These are phyloP conservation scores for Dreissena polymorpha DNA, from an alignment of 1,140 invertebrate species.

Conservation along the genomic window DNA sequence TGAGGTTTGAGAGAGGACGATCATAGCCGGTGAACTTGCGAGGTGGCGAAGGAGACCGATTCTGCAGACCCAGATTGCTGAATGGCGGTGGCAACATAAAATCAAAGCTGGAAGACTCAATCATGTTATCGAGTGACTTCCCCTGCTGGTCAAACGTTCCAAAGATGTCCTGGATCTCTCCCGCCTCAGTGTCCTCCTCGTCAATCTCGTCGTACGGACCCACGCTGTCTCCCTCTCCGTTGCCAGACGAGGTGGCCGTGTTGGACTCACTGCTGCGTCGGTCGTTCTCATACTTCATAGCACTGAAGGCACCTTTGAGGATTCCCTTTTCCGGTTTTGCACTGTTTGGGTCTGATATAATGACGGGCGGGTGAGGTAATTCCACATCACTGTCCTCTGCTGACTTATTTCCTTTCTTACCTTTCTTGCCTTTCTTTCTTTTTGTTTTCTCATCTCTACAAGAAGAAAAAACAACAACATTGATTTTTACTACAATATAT, in stretches of 20 bases:
- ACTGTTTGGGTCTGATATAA: conserved; percentile 72
- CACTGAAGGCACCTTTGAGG: conserved; percentile 66
- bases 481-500: too few species aligned
- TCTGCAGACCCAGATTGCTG: conserved; percentile 32
- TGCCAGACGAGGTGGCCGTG: conserved; percentile 59
- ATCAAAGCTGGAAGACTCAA: conserved; percentile 74
- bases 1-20: conserved; percentile 42
- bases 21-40: conserved; percentile 58
- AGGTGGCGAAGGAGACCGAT: conserved; percentile 61
- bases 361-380: conserved; percentile 74
- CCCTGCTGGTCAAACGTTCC: conserved; percentile 65
- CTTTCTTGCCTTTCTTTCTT: conserved; percentile 56
- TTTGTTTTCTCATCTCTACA: conserved; percentile 50
- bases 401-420: conserved; percentile 64
- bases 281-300: conserved; percentile 53
- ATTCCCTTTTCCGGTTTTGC: conserved; percentile 74
- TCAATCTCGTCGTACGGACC: conserved; percentile 70
- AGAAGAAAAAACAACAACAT: too few species aligned
- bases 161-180: conserved; percentile 73
- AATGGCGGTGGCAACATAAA: conserved; percentile 72
- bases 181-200: conserved; percentile 72
- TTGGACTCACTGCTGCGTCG: conserved; percentile 66
- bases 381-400: conserved; percentile 76
- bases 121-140: conserved; percentile 69
- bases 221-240: conserved; percentile 66